These are phyloP conservation scores for Drosophila parvula DNA, from an alignment of 1,140 invertebrate genomes.

Conservation along the genomic window DNA sequence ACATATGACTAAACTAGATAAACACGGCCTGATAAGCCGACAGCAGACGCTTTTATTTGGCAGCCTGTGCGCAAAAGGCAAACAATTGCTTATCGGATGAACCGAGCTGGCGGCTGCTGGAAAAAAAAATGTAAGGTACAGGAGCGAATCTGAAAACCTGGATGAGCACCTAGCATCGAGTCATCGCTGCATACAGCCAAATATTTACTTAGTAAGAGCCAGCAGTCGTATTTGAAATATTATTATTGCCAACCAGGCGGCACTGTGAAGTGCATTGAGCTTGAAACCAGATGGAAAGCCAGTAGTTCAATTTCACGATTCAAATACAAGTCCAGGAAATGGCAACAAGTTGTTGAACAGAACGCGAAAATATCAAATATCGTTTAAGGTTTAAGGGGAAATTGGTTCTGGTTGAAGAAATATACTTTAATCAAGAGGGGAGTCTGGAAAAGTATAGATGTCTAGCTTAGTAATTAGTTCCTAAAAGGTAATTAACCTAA, in stretches of 20 bases:
- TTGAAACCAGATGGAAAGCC: neutral
- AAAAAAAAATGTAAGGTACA: neutral
- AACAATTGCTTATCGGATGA: conserved; percentile 58
- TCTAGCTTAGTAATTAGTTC: too few species aligned
- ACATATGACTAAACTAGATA: conserved; percentile 42
- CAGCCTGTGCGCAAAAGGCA: conserved; percentile 62
- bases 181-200: conserved; percentile 23
- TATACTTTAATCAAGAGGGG: neutral
- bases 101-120: conserved; percentile 4
- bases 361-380: conserved; percentile 18
- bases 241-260: neutral
- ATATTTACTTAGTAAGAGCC: conserved; percentile 19
- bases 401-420: conserved; percentile 18
- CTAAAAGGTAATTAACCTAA: neutral
- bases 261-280: conserved; percentile 8
- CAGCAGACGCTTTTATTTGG: conserved; percentile 35
- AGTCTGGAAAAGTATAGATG: neutral
- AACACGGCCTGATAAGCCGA: conserved; percentile 50
- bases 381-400: neutral
- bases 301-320: conserved; percentile 18
- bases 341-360: neutral
- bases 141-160: conserved; percentile 8
- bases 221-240: neutral
- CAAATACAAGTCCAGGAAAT: conserved; percentile 5
- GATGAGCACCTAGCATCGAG: conserved; percentile 1